phyloP scores from a whole-genome alignment of 2,888 invertebrate genomes.

The Eupithecia subumbrata region DNA sequence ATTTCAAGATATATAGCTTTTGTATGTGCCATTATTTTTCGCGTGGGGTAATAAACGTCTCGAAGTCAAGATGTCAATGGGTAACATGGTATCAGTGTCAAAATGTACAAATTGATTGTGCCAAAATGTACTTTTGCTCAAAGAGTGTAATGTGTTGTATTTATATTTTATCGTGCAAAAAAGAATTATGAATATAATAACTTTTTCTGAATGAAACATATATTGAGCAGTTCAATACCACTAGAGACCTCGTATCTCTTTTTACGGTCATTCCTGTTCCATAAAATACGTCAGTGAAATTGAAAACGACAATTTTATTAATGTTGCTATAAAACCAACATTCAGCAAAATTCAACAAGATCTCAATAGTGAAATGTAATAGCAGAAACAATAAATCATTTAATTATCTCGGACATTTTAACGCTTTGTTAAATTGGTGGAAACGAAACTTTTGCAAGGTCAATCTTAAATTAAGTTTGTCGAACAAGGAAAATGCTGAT shows the following conservation, averaged over 20 bases:
- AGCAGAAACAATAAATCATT: background rate
- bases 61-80: too few species aligned
- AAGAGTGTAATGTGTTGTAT: too few species aligned
- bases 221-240: background rate
- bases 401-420: background rate
- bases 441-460: conserved; percentile 44
- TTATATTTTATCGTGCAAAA: too few species aligned
- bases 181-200: too few species aligned
- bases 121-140: too few species aligned
- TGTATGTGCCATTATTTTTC: too few species aligned
- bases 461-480: conserved; percentile 29
- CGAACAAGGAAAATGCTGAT: conserved; percentile 2
- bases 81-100: too few species aligned
- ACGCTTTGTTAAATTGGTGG: conserved; percentile 37
- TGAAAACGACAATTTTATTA: background rate
- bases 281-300: background rate
- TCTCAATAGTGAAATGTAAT: background rate
- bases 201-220: background rate
- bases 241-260: background rate
- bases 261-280: background rate
- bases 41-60: too few species aligned
- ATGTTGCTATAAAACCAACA: background rate
- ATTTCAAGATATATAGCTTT: too few species aligned
- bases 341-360: background rate
- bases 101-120: too few species aligned